Percentiles rank a stretch among this genome's conserved stretches.
phyloP scores from a whole-genome alignment of 2,113 vertebrate species.

The Pachycephala philippinensis region DNA sequence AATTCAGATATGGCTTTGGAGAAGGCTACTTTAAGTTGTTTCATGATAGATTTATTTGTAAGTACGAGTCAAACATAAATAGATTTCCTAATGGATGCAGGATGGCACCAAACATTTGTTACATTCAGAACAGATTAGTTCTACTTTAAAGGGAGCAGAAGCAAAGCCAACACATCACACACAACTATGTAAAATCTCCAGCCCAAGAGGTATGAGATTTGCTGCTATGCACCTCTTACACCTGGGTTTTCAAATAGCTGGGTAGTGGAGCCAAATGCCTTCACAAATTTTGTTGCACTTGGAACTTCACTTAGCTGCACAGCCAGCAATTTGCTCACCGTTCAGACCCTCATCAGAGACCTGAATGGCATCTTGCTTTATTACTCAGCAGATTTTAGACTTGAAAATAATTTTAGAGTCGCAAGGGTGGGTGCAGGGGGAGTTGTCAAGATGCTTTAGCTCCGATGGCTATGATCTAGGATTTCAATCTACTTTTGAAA shows the following conservation, averaged over 20 bases:
- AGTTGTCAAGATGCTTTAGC: slow-evolving; percentile 14
- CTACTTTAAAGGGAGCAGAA: not conserved
- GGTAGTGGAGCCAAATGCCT: not conserved
- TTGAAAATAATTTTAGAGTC: not conserved
- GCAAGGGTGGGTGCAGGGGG: not conserved
- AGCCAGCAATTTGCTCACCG: not conserved
- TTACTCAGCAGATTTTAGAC: slow-evolving; percentile 8
- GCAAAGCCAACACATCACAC: not conserved
- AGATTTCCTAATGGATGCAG: not conserved
- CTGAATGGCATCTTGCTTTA: not conserved
- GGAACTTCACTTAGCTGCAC: not conserved
- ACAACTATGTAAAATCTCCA: not conserved
- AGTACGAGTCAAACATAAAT: not conserved
- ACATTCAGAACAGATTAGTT: not conserved
- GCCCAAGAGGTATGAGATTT: not conserved
- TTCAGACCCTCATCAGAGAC: not conserved
- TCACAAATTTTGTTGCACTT: not conserved
- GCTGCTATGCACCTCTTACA: not conserved
- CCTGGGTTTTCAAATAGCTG: not conserved
- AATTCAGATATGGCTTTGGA: not conserved
- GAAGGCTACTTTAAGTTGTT: not conserved
- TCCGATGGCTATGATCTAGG: not conserved
- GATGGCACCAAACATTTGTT: not conserved
- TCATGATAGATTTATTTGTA: not conserved
- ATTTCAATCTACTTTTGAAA: slow-evolving; percentile 29